These are phyloP conservation scores for Amblyraja radiata DNA, from an alignment of 2,797 vertebrate species.

Conservation along the genomic window DNA sequence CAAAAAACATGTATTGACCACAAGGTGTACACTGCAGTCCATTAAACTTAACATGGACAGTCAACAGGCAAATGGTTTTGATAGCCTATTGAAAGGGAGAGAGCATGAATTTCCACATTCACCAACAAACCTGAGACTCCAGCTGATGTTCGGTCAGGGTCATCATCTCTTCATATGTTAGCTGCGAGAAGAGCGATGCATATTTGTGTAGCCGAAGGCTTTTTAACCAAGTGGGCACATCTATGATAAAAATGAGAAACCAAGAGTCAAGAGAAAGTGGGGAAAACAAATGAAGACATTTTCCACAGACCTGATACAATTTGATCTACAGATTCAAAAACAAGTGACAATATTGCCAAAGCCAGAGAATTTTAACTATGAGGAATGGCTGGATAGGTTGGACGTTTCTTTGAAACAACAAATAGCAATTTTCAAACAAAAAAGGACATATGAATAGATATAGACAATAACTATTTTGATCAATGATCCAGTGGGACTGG, in stretches of 20 bases:
- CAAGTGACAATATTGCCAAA: too few relatives aligned
- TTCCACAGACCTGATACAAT: not conserved
- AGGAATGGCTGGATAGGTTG: too few relatives aligned
- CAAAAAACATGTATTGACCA: not conserved
- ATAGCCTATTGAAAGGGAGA: not conserved
- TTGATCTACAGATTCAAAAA: too few relatives aligned
- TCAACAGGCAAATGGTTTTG: not conserved
- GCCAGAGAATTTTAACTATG: too few relatives aligned
- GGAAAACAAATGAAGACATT: not conserved
- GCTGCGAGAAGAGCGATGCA: constrained; percentile 87
- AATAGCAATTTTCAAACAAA: too few relatives aligned
- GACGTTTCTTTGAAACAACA: too few relatives aligned
- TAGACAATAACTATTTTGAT: too few relatives aligned
- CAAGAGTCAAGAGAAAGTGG: not conserved
- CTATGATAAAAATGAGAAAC: constrained; percentile 49
- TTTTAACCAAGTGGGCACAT: constrained; percentile 89
- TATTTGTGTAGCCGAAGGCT: constrained; percentile 95
- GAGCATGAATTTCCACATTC: not conserved
- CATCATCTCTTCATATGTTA: constrained; percentile 97
- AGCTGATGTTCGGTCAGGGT: constrained; percentile 87
- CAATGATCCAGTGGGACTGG: too few relatives aligned
- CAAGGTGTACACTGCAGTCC: not conserved
- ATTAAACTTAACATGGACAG: not conserved
- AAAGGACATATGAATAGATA: too few relatives aligned
- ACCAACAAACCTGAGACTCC: constrained; percentile 76